Evolutionary conservation across 1,140 invertebrate genomes (phyloP).

Genomic region (Heliconius nattereri): DNA sequence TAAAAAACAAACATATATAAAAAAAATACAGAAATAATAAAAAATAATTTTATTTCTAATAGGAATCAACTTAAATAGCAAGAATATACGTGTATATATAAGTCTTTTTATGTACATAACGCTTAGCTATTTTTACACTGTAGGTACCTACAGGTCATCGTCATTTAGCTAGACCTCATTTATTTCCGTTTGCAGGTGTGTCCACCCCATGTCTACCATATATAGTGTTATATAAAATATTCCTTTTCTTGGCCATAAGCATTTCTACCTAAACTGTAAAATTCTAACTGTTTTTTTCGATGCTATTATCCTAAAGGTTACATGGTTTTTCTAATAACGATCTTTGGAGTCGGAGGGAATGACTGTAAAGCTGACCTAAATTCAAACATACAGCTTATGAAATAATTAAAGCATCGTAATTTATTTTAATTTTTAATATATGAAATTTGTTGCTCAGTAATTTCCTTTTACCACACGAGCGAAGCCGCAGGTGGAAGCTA

Average conservation of each 20-base stretch:
- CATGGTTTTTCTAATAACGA: background rate
- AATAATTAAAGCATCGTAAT: too few species aligned
- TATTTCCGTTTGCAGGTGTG: conserved; percentile 26
- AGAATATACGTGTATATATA: background rate
- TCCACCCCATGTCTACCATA: conserved; percentile 17
- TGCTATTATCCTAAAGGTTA: background rate
- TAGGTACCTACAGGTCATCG: conserved; percentile 8
- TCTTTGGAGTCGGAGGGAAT: background rate
- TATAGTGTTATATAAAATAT: conserved; percentile 24
- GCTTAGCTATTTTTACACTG: conserved; percentile 7
- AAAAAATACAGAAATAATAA: too few species aligned
- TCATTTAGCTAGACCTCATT: conserved; percentile 17
- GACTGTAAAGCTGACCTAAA: background rate
- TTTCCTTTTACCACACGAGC: too few species aligned
- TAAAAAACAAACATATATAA: too few species aligned
- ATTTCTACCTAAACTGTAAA: conserved; percentile 18
- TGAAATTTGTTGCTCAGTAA: too few species aligned
- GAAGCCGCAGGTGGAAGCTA: background rate
- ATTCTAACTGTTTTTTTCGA: conserved; percentile 14
- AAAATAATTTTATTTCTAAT: too few species aligned
- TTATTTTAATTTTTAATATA: too few species aligned
- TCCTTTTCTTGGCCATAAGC: conserved; percentile 17
- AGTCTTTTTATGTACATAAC: background rate
- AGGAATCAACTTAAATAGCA: background rate
- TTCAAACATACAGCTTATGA: background rate